These are phyloP conservation scores for Cryptocheilus praepositus DNA, from an alignment of 2,888 invertebrate species.

Conservation along the genomic window DNA sequence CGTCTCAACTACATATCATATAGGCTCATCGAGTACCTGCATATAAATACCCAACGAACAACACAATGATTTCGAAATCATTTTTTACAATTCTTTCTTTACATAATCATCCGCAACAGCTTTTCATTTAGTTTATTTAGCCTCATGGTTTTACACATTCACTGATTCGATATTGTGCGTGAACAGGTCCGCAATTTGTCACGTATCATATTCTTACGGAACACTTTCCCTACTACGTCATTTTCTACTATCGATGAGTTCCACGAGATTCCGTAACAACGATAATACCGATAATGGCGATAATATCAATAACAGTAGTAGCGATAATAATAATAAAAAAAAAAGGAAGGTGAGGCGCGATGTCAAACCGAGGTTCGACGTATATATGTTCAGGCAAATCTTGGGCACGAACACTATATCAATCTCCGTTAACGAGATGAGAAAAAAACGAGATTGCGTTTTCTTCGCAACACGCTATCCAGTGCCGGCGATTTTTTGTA, in stretches of 20 bases:
- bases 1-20: constrained; percentile 14
- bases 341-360: no score
- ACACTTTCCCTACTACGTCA: no score
- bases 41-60: constrained; percentile 45
- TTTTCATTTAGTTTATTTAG: constrained; percentile 41
- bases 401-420: no score
- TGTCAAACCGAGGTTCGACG: no score
- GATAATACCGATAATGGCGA: no score
- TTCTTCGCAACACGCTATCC: constrained; percentile 40
- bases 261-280: no score
- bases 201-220: no score
- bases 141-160: constrained; percentile 39
- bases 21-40: constrained; percentile 27
- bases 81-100: constrained; percentile 50
- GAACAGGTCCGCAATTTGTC: constrained; percentile 11
- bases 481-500: constrained; percentile 52
- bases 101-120: constrained; percentile 36
- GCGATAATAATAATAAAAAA: no score
- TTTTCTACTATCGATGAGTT: no score
- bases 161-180: constrained; percentile 13
- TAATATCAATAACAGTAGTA: no score
- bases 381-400: no score
- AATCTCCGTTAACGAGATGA: constrained; percentile 11
- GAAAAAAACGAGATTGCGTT: constrained; percentile 7
- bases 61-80: constrained; percentile 41